phyloP scores from a whole-genome alignment of 2,797 vertebrate species.

The Protonibea diacanthus region DNA sequence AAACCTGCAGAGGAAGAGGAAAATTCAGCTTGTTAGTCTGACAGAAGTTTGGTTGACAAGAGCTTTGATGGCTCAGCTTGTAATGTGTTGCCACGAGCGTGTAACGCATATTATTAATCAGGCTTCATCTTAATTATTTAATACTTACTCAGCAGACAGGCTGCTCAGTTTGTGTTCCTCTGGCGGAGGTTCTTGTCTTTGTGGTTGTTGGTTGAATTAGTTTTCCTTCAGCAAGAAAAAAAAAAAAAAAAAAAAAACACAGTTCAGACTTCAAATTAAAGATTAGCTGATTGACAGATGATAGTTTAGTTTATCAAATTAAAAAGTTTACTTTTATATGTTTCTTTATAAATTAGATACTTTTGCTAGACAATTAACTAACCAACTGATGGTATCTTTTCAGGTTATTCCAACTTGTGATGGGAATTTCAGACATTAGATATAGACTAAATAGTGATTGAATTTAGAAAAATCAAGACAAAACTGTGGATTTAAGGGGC shows the following conservation, averaged over 20 bases:
- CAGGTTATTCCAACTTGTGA: neutral
- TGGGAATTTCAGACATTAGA: neutral
- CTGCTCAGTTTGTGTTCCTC: constrained; percentile 97
- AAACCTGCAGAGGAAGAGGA: constrained; percentile 74
- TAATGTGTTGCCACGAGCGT: constrained; percentile 39
- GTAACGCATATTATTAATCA: constrained; percentile 47
- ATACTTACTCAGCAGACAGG: constrained; percentile 80
- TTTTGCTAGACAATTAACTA: neutral
- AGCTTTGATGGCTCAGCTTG: constrained; percentile 18
- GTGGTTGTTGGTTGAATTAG: constrained; percentile 99
- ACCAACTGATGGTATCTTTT: neutral
- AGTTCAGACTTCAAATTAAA: constrained; percentile 31
- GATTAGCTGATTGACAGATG: neutral
- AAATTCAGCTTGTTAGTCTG: constrained; percentile 30
- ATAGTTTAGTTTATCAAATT: neutral
- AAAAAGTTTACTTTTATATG: neutral
- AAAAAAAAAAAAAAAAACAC: constrained; percentile 5
- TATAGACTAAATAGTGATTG: neutral
- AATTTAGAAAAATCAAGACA: neutral
- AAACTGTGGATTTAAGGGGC: neutral
- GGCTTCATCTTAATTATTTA: constrained; percentile 55
- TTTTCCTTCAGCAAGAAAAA: constrained; percentile 89
- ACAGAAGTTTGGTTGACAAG: neutral
- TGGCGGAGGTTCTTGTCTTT: constrained; percentile 99
- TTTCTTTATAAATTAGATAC: neutral